Base-by-base conservation (phyloP, 2,888 invertebrate genomes). In the Sinotaia quadrata region DNA sequence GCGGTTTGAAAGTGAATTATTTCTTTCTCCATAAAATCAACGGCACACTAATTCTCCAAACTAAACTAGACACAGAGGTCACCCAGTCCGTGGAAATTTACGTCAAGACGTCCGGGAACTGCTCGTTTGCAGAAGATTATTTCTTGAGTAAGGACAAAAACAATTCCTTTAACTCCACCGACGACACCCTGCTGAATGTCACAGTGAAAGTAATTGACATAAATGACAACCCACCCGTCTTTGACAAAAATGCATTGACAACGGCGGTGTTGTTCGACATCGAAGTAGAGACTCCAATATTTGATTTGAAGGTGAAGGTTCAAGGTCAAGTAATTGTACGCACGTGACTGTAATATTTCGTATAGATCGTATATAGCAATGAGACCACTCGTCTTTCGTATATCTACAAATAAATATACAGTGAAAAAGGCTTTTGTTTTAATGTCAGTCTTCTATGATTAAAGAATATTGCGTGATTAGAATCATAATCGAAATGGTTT, bases 261-360 rank as follows among this genome's bases (percentile, higher is more conserved):
- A 96, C 97, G 0, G 97, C 97, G 0, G 94, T 97, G 1, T 95
- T 96, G n/a, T 96, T 96, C 0, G 95, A 94, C 75, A 94, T 95
- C 0, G 94, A 95, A 85, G 96, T 96, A 86, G 96, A 96, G 0
- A 92, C 93, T 29, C 68, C 78, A 29, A 81, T 87, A n/a, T 29
- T 70, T 33, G 44, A 67, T 24, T 47, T 73, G 24, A 31, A 29
- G 49, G 73, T 73, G n/a, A 63, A n/a, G n/a, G n/a, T n/a, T n/a
- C n/a, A n/a, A n/a, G n/a, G n/a, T n/a, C n/a, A n/a, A n/a, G n/a
- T n/a, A n/a, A n/a, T n/a, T n/a, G n/a, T n/a, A n/a, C n/a, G n/a
- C n/a, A n/a, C n/a, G n/a, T n/a, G n/a, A n/a, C n/a, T n/a, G n/a
- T n/a, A n/a, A n/a, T n/a, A n/a, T n/a, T n/a, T n/a, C n/a, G n/a